Evolutionary conservation across 2,113 vertebrate genomes (phyloP), one percentile per base, ranked within the genome.

Genomic region (Hippocampus abdominalis): DNA sequence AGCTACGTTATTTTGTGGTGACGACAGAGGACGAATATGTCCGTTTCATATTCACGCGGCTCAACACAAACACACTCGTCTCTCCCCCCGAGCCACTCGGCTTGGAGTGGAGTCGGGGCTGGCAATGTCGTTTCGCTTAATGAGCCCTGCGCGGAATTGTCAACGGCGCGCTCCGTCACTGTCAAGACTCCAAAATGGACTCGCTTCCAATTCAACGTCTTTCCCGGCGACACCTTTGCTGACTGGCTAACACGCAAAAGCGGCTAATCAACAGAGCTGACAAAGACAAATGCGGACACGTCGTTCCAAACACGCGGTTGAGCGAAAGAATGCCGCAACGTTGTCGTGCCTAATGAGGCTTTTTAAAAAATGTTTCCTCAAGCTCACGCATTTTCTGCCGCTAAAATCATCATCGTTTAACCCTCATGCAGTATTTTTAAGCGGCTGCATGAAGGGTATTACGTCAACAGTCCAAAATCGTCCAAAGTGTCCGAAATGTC

Each of bases 41-140:
- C 53, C 65, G 46, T 42, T 73, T 78, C 54, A 68, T 59, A 61
- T 68, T 78, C 57, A 71, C 57, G 64, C 64, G 29, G 36, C 64
- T 60, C 61, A 46, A 44, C 1, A 36, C n/a, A 40, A 39, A 61
- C 61, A 27, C 69, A 57, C 66, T 25, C 7, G 4, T 70, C n/a
- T 49, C 32, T 36, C 32, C 32, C 32, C 10, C 61, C 18, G n/a
- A 64, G 53, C 56, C 44, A 25, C 40, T 64, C n/a, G 20, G 40
- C 40, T 46, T 36, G 2, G 29, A 60, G 57, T 20, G 29, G 57
- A 32, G 57, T 36, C 57, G 2, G 2, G 29, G 27, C 13, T 6
- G 15, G 29, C 27, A 60, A 60, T 60, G 57, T 10, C 18, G 12
- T 60, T 60, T 36, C 20, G 7, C 27, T 60, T 60, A 60, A 60